These are phyloP conservation scores for Eulemur rubriventer DNA, from an alignment of 2,797 vertebrate genomes.

Conservation along the genomic window DNA sequence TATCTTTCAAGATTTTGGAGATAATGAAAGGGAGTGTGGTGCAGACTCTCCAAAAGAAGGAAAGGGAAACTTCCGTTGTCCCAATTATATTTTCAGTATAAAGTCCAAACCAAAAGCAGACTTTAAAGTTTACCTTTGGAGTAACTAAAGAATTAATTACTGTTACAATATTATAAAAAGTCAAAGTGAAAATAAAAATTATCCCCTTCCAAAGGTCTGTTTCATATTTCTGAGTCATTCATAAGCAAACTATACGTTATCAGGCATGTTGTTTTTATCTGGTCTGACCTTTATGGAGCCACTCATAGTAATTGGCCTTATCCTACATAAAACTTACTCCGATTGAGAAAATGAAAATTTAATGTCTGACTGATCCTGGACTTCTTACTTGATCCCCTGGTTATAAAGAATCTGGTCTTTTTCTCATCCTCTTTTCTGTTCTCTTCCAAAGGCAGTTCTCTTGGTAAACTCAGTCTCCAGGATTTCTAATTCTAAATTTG, in stretches of 20 bases:
- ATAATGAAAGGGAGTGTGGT: neutral
- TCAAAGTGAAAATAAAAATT: neutral
- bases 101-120: neutral
- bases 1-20: neutral
- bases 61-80: neutral
- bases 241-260: neutral
- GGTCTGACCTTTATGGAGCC: neutral
- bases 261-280: neutral
- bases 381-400: neutral
- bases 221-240: neutral
- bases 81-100: neutral
- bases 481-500: neutral
- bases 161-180: neutral
- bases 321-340: neutral
- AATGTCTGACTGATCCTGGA: neutral
- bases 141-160: neutral
- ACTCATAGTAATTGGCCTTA: neutral
- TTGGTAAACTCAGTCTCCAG: neutral
- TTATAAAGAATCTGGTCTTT: neutral
- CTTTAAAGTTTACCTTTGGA: neutral
- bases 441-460: neutral
- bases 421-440: neutral
- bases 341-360: neutral
- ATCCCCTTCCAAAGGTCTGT: neutral
- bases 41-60: neutral